Conservation (phyloP, 1,140 invertebrate species). For the Leptopilina boulardi region DNA sequence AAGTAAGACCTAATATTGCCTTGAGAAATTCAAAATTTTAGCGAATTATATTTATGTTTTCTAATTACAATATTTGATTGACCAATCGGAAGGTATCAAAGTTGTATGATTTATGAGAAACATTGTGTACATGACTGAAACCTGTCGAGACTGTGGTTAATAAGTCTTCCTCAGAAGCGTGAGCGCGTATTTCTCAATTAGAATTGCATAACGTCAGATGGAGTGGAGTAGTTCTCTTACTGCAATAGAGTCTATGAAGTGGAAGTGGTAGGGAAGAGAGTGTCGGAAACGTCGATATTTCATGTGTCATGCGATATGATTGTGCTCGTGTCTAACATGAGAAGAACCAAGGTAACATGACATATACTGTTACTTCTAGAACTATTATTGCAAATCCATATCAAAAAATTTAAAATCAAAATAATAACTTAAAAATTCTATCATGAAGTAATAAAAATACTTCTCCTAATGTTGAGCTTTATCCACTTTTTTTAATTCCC, state of each 20-base stretch:
- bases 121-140: background rate
- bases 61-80: too few species aligned
- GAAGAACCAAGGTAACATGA: background rate
- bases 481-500: too few species aligned
- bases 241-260: background rate
- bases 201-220: conserved; percentile 30
- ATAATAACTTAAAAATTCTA: too few species aligned
- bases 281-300: conserved; percentile 32
- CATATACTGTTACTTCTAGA: background rate
- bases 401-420: background rate
- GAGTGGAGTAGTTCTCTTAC: conserved; percentile 17
- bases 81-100: too few species aligned
- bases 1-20: too few species aligned
- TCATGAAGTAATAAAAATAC: too few species aligned
- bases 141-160: background rate
- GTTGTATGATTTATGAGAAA: too few species aligned
- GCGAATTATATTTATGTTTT: too few species aligned
- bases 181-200: conserved; percentile 27
- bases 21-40: too few species aligned
- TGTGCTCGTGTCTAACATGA: conserved; percentile 16
- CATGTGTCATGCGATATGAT: conserved; percentile 33
- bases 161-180: background rate
- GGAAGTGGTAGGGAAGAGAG: conserved; percentile 8
- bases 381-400: background rate
- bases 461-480: too few species aligned